Conservation (phyloP, 2,113 vertebrate species). For the Zosterops borbonicus region DNA sequence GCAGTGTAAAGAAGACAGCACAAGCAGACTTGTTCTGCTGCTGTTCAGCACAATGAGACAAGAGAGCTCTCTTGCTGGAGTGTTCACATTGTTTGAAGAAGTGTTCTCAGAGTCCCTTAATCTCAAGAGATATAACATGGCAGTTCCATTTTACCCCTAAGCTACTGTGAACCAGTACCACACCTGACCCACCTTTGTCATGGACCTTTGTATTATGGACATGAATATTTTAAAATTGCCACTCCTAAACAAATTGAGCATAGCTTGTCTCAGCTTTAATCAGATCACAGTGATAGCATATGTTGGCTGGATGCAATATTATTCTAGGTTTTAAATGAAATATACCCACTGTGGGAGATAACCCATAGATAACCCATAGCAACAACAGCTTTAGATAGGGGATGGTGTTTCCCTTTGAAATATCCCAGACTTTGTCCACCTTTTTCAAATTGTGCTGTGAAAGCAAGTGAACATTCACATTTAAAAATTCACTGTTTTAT, state of each 20-base stretch:
- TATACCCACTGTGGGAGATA: neutral
- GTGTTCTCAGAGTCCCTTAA: neutral
- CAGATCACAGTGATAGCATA: neutral
- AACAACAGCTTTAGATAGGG: neutral
- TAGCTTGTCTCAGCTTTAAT: neutral
- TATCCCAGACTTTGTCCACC: neutral
- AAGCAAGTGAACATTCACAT: neutral
- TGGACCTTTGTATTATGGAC: rapidly evolving
- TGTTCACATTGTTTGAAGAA: neutral
- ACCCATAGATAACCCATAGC: neutral
- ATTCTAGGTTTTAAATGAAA: neutral
- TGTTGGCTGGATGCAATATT: neutral
- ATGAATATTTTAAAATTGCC: neutral
- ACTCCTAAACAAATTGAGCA: neutral
- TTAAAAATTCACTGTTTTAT: neutral
- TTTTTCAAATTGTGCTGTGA: neutral
- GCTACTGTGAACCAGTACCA: neutral
- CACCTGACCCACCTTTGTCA: neutral
- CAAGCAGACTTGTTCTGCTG: neutral
- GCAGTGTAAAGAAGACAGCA: neutral
- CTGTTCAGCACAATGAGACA: neutral
- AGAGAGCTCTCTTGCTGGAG: neutral
- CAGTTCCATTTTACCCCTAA: neutral
- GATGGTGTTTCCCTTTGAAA: neutral
- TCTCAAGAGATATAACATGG: neutral